Evolutionary conservation across 2,888 invertebrate genomes (phyloP).

Genomic region (Tetheella fluctuosa): DNA sequence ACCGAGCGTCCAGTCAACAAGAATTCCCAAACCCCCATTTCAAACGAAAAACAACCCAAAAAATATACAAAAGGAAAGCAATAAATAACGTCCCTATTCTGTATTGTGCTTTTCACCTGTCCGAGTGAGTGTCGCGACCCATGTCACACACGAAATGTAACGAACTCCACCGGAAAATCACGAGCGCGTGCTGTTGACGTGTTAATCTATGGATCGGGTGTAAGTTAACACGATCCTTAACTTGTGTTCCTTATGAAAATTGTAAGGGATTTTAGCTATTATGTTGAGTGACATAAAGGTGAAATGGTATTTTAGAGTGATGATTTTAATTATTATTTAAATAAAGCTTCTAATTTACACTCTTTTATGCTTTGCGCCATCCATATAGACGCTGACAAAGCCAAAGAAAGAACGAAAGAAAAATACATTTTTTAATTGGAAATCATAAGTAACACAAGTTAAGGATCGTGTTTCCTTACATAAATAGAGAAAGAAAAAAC

Average conservation of each 20-base stretch:
- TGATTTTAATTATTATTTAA: too few relatives aligned
- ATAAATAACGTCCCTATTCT: not conserved
- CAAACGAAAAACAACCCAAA: not conserved
- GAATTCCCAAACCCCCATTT: not conserved
- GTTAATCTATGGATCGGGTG: not conserved
- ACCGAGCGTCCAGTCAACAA: not conserved
- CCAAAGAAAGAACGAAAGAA: too few relatives aligned
- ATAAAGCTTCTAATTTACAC: too few relatives aligned
- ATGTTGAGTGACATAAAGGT: not conserved
- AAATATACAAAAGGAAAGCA: slow-evolving; percentile 4
- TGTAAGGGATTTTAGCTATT: not conserved
- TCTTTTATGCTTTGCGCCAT: too few relatives aligned
- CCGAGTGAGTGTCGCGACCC: slow-evolving; percentile 7
- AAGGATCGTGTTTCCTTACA: too few relatives aligned
- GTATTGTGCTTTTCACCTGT: slow-evolving; percentile 7
- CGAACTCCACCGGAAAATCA: slow-evolving; percentile 2
- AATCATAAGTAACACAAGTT: too few relatives aligned
- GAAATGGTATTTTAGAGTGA: too few relatives aligned
- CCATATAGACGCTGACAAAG: too few relatives aligned
- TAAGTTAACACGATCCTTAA: slow-evolving; percentile 1
- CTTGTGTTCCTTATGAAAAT: not conserved
- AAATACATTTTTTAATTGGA: too few relatives aligned
- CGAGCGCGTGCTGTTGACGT: slow-evolving; percentile 8
- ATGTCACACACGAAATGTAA: slow-evolving; percentile 6
- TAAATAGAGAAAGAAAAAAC: too few relatives aligned